Percentiles rank a stretch among this genome's conserved stretches.
Evolutionary conservation across 2,113 vertebrate species (phyloP).

Genomic region (Aspidoscelis tigris): DNA sequence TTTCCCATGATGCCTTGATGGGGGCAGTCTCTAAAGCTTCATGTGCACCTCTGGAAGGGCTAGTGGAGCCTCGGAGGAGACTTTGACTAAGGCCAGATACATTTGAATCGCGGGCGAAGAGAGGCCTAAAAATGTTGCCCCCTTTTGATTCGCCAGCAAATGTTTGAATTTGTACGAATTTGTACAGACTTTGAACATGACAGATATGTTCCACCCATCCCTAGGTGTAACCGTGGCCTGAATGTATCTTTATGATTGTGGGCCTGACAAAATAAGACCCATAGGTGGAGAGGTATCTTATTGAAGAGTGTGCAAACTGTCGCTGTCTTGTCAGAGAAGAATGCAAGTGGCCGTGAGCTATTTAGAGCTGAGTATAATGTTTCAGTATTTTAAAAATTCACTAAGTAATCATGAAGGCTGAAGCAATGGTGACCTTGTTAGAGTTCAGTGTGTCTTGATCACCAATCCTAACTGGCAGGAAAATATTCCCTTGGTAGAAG

Average conservation of each 20-base stretch:
- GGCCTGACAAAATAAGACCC: accelerated
- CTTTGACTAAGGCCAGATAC: too few relatives aligned
- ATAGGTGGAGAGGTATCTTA: slow-evolving; percentile 56
- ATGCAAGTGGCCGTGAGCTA: slow-evolving; percentile 75
- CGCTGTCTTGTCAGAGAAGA: slow-evolving; percentile 64
- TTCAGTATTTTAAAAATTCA: slow-evolving; percentile 83
- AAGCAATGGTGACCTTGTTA: slow-evolving; percentile 45
- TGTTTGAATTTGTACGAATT: too few relatives aligned
- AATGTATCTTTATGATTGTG: slow-evolving; percentile 6
- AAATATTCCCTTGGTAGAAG: slow-evolving; percentile 29
- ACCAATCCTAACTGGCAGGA: slow-evolving; percentile 49
- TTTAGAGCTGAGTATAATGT: slow-evolving; percentile 83
- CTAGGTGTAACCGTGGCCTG: not conserved
- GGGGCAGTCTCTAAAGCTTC: too few relatives aligned
- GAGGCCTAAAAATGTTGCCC: too few relatives aligned
- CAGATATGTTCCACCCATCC: too few relatives aligned
- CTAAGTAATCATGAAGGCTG: slow-evolving; percentile 78
- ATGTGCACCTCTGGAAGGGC: too few relatives aligned
- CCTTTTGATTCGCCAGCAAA: too few relatives aligned
- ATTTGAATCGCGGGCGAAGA: too few relatives aligned
- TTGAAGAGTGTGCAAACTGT: slow-evolving; percentile 71
- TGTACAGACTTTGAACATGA: too few relatives aligned
- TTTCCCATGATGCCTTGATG: too few relatives aligned
- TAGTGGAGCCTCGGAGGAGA: too few relatives aligned
- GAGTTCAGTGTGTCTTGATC: slow-evolving; percentile 53